Evolutionary conservation across 2,888 invertebrate species (phyloP).

Genomic region (Pseudococcus viburni): DNA sequence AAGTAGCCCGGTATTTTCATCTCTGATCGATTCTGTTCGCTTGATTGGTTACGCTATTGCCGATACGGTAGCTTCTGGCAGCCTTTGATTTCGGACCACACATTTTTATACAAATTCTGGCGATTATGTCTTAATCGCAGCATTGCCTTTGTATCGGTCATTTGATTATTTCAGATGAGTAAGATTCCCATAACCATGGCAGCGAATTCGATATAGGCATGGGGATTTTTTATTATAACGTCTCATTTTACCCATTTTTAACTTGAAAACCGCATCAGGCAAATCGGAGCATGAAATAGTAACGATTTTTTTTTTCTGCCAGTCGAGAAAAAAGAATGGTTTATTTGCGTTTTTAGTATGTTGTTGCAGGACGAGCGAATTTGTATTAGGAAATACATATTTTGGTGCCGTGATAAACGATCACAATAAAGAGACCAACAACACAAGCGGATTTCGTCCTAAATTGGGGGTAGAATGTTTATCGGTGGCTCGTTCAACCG

Average conservation of each 20-base stretch:
- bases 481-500: slow-evolving; percentile 65
- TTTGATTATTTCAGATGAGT: not conserved
- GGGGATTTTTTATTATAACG: not conserved
- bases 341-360: slow-evolving; percentile 29
- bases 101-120: slow-evolving; percentile 26
- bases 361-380: not conserved
- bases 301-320: not conserved
- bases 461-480: slow-evolving; percentile 66
- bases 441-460: slow-evolving; percentile 62
- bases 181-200: not conserved
- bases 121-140: not conserved
- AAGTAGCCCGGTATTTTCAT: slow-evolving; percentile 6
- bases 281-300: not conserved
- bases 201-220: not conserved
- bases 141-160: not conserved
- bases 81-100: slow-evolving; percentile 1
- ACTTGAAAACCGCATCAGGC: not conserved
- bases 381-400: slow-evolving; percentile 32
- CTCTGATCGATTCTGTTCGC: not conserved
- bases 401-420: slow-evolving; percentile 61
- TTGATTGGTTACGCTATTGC: slow-evolving; percentile 6
- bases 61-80: not conserved
- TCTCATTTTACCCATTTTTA: slow-evolving; percentile 30
- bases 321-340: not conserved
- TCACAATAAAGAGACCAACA: slow-evolving; percentile 59